Percentiles rank a stretch among this genome's conserved stretches.
phyloP scores from a whole-genome alignment of 2,113 vertebrate genomes.

The Phrynosoma blainvillii region DNA sequence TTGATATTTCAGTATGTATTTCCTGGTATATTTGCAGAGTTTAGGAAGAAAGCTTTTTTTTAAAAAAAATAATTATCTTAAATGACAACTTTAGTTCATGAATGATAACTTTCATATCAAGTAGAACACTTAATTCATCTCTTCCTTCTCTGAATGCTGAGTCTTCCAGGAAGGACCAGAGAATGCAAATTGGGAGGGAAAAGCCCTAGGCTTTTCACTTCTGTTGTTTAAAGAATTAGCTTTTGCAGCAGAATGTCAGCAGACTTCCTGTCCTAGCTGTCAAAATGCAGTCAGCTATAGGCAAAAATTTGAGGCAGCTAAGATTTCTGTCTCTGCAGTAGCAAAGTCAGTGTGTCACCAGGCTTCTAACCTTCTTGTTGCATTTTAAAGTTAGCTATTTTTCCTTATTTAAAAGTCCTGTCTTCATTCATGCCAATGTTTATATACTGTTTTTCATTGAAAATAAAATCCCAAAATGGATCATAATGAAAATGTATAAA shows the following conservation, averaged over 20 bases:
- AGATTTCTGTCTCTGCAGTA: conserved; percentile 55
- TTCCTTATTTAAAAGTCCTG: conserved; percentile 2
- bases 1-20: conserved; percentile 30
- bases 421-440: too few relatives aligned
- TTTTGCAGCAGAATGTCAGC: conserved; percentile 3
- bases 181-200: neutral
- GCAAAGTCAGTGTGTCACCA: conserved; percentile 24
- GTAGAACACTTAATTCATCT: conserved; percentile 48
- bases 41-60: conserved; percentile 43
- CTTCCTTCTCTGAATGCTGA: conserved; percentile 24
- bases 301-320: conserved; percentile 30
- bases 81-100: conserved; percentile 44
- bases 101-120: conserved; percentile 51
- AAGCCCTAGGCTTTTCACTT: neutral
- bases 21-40: conserved; percentile 43
- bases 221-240: conserved; percentile 41
- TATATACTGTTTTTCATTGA: too few relatives aligned
- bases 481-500: too few relatives aligned
- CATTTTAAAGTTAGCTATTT: conserved; percentile 65
- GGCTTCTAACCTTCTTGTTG: conserved; percentile 31
- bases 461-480: too few relatives aligned
- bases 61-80: conserved; percentile 38
- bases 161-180: neutral
- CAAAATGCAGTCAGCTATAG: conserved; percentile 40
- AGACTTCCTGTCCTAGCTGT: conserved; percentile 27